Conservation (phyloP, 2,797 vertebrate genomes). For the Triplophysa bombifrons region DNA sequence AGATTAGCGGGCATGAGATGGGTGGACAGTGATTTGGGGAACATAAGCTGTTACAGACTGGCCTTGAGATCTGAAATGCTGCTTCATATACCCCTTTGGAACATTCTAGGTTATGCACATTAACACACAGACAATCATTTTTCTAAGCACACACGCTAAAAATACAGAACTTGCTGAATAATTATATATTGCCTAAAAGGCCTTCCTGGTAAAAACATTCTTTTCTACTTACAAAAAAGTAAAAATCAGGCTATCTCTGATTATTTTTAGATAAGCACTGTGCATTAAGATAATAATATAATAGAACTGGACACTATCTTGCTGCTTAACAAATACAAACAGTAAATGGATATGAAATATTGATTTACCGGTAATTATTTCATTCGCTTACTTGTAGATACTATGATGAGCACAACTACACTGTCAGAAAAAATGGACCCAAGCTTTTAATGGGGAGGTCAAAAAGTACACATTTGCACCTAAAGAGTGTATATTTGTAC, state of each 20-base stretch:
- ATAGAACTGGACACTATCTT: background rate
- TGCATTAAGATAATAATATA: background rate
- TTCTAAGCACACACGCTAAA: constrained; percentile 34
- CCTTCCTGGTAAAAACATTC: background rate
- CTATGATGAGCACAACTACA: background rate
- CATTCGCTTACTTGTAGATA: background rate
- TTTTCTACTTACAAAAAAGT: background rate
- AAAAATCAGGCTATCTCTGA: background rate
- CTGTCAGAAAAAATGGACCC: too few species aligned
- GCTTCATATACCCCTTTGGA: constrained; percentile 40
- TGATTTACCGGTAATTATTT: background rate
- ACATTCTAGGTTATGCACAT: constrained; percentile 10
- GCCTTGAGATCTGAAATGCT: constrained; percentile 37
- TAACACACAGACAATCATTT: constrained; percentile 49
- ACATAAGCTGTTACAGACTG: constrained; percentile 46
- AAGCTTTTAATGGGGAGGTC: too few species aligned
- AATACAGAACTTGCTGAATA: constrained; percentile 3
- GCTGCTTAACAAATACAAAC: background rate
- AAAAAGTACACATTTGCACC: too few species aligned
- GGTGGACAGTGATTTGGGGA: constrained; percentile 26
- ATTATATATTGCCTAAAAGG: background rate
- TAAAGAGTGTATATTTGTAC: too few species aligned
- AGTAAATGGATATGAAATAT: background rate
- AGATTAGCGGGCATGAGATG: constrained; percentile 30
- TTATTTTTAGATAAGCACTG: background rate